These are phyloP conservation scores for Ceriagrion tenellum DNA, from an alignment of 2,888 invertebrate genomes.

Conservation along the genomic window DNA sequence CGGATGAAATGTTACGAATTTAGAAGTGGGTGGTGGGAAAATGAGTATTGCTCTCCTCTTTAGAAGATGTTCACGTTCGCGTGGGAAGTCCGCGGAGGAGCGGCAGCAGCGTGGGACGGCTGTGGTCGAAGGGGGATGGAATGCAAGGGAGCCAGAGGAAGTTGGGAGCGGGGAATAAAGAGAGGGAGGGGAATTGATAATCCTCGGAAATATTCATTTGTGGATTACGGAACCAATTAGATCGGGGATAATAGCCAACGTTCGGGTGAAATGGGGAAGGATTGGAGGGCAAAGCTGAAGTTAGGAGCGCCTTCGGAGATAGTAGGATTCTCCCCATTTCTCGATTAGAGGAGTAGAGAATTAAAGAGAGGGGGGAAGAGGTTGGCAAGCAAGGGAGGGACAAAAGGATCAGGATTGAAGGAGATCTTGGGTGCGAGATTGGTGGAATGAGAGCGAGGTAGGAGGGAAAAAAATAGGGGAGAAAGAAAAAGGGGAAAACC, in stretches of 20 bases:
- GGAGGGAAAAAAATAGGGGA: background rate
- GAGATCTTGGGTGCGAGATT: background rate
- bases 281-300: background rate
- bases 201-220: slow-evolving; percentile 55
- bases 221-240: slow-evolving; percentile 61
- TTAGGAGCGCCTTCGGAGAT: background rate
- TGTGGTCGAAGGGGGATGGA: background rate
- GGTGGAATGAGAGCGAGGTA: background rate
- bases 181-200: slow-evolving; percentile 9
- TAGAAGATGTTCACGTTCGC: background rate
- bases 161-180: background rate
- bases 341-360: background rate
- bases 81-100: background rate
- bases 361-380: background rate
- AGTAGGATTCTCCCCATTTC: background rate
- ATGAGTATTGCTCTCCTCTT: background rate
- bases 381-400: background rate
- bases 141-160: background rate
- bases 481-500: background rate
- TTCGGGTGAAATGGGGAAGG: background rate
- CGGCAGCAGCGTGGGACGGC: background rate
- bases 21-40: background rate
- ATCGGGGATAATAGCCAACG: background rate
- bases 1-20: background rate
- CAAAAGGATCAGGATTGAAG: background rate